A percentile compares a stretch with the other conserved stretches of the same genome.
These are phyloP conservation scores for Gnatocerus cornutus DNA, from an alignment of 2,888 invertebrate species.

Conservation along the genomic window DNA sequence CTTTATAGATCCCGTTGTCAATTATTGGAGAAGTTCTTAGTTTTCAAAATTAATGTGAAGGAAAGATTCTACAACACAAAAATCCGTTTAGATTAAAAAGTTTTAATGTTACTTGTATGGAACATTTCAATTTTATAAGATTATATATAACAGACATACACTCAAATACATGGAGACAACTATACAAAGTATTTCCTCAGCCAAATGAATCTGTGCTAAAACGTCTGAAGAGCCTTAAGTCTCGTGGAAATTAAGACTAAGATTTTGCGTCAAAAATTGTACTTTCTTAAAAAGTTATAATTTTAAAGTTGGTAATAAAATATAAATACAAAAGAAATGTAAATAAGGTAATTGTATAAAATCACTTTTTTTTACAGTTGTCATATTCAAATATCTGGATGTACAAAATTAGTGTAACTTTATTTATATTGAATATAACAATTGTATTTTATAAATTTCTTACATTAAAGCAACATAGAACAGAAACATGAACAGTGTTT, in stretches of 20 bases:
- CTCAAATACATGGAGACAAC: conserved; percentile 64
- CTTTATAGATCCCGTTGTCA: conserved; percentile 19
- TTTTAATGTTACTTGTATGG: conserved; percentile 62
- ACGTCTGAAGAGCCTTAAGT: conserved; percentile 38
- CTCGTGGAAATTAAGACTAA: conserved; percentile 45
- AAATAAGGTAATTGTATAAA: conserved; percentile 50
- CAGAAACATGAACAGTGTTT: conserved; percentile 59
- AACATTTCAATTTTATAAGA: conserved; percentile 64
- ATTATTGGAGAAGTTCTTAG: conserved; percentile 6
- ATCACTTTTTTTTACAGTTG: conserved; percentile 47
- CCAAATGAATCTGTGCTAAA: conserved; percentile 53
- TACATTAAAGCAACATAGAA: conserved; percentile 58
- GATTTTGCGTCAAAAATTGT: conserved; percentile 49
- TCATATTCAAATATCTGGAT: conserved; percentile 45
- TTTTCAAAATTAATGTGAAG: conserved; percentile 20
- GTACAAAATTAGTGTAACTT: conserved; percentile 44
- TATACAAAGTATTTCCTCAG: conserved; percentile 61
- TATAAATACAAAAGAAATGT: conserved; percentile 41
- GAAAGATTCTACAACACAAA: conserved; percentile 27
- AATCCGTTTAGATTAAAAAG: conserved; percentile 57
- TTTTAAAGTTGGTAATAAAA: conserved; percentile 47
- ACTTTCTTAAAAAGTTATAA: conserved; percentile 47
- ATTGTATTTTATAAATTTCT: conserved; percentile 46
- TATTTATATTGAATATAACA: conserved; percentile 49
- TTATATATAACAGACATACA: conserved; percentile 64